Evolutionary conservation across 2,888 invertebrate species (phyloP), one percentile per base, ranked within the genome.

Genomic region (Caradrina clavipalpis): DNA sequence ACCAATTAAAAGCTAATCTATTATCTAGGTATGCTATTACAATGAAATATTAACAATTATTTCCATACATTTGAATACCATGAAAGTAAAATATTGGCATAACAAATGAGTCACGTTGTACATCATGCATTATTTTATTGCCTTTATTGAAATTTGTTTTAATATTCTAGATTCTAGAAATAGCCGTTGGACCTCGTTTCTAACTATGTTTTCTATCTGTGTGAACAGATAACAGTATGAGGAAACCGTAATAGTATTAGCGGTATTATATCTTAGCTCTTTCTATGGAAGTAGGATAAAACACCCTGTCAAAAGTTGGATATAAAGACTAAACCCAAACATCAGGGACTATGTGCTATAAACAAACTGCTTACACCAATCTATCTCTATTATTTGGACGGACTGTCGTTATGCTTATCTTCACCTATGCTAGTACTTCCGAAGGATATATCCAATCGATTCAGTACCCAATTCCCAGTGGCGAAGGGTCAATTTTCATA

Each of bases 91-190:
- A 64, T 64, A 73, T 73, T 64, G 60, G 47, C 31, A 57, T 72
- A 78, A 64, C 73, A 64, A 62, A 26, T 78, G 79, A 75, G 64
- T 78, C 73, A 75, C 56, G 42, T 62, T 55, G 51, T 42, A 39
- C 50, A 22, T 19, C 26, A 51, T 35, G 49, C 47, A 19, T 54
- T 47, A 35, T 8, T 21, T 58, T 42, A 42, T 54, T 26, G 57
- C 13, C 17, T 63, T 47, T 49, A 56, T 19, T 58, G 31, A 57
- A 35, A 31, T 26, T 26, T 26, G 5, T 1, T 54, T 17, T 31
- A 11, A 58, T 55, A 39, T 50, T 49, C 31, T 49, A 49, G 53
- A 71, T 53, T 13, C 42, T 42, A 42, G 15, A 11, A 19, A 56
- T 39, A 39, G 7, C 11, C 15, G 21, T 26, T 13, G 35, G 51